These are phyloP conservation scores for Drosophila nebulosa DNA, from an alignment of 1,140 invertebrate species.

Conservation along the genomic window DNA sequence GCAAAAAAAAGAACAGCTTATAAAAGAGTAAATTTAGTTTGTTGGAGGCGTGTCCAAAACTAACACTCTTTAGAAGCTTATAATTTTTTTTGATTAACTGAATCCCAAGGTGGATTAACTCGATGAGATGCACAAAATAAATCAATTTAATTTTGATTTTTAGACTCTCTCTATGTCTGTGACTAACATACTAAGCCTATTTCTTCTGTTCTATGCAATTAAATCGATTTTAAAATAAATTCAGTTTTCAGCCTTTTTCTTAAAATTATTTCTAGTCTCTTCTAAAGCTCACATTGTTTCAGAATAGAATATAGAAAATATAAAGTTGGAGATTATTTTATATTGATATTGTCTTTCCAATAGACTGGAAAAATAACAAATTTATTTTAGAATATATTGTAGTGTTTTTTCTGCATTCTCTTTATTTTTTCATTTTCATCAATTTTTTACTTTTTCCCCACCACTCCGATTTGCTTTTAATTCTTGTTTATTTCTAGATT, in stretches of 20 bases:
- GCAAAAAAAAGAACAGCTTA: conserved; percentile 30
- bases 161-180: too few relatives aligned
- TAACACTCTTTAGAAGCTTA: neutral
- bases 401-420: neutral
- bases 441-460: neutral
- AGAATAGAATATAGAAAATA: too few relatives aligned
- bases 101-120: neutral
- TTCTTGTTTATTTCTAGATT: neutral
- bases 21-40: conserved; percentile 29
- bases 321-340: too few relatives aligned
- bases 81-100: neutral
- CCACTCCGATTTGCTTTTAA: neutral
- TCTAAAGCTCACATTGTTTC: too few relatives aligned
- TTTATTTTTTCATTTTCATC: neutral
- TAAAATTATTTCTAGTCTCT: too few relatives aligned
- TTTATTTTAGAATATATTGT: neutral
- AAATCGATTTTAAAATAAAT: too few relatives aligned
- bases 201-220: too few relatives aligned
- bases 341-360: too few relatives aligned
- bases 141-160: too few relatives aligned
- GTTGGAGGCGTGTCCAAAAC: conserved; percentile 25
- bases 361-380: too few relatives aligned
- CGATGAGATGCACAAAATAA: neutral
- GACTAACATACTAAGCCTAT: too few relatives aligned
- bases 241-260: too few relatives aligned